A percentile compares a stretch with the other conserved stretches of the same genome.
Evolutionary conservation across 2,888 invertebrate species (phyloP).

Genomic region (Metalampra italica): DNA sequence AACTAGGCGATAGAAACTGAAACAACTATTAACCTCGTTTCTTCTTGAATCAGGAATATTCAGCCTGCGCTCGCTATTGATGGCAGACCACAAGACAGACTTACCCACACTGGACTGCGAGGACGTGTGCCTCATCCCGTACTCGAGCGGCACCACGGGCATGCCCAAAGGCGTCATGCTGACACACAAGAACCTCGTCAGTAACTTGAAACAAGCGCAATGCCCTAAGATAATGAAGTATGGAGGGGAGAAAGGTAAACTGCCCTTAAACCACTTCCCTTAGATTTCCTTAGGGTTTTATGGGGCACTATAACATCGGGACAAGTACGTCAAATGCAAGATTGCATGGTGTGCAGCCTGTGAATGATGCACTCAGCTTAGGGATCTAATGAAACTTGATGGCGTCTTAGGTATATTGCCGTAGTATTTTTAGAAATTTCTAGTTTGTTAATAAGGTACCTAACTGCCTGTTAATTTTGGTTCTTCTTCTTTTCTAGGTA

Average conservation of each 20-base stretch:
- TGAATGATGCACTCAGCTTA: no score
- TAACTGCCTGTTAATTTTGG: background rate
- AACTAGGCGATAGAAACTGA: background rate
- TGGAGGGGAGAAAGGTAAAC: conserved; percentile 59
- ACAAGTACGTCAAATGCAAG: no score
- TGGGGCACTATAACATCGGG: no score
- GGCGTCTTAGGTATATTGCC: no score
- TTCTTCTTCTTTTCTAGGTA: conserved; percentile 35
- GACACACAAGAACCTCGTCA: conserved; percentile 82
- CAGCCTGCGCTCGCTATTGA: conserved; percentile 66
- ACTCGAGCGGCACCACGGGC: conserved; percentile 87
- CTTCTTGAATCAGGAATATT: conserved; percentile 39
- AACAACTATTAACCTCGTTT: background rate
- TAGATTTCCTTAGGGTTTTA: no score
- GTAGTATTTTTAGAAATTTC: no score
- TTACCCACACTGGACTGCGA: conserved; percentile 63
- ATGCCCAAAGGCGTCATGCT: conserved; percentile 89
- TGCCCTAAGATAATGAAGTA: conserved; percentile 65
- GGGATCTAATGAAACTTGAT: no score
- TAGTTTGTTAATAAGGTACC: no score
- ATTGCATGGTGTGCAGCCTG: no score
- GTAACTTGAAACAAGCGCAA: conserved; percentile 71
- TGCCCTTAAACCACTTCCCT: no score
- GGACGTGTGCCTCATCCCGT: conserved; percentile 78
- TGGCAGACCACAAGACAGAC: conserved; percentile 63